phyloP scores from a whole-genome alignment of 2,113 vertebrate genomes.

The Petroica traversi region DNA sequence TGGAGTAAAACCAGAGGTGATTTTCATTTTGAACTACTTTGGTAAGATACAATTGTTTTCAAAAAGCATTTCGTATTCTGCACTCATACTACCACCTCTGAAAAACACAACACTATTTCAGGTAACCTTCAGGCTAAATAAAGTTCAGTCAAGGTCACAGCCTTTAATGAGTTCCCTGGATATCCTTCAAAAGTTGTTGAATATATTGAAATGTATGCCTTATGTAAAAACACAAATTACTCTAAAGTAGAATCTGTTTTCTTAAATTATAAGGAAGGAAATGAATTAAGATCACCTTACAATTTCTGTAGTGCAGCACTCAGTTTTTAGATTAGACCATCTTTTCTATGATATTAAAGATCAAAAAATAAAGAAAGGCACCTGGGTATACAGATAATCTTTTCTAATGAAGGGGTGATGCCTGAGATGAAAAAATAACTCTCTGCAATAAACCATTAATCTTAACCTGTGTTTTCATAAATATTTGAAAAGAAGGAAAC shows the following conservation, averaged over 20 bases:
- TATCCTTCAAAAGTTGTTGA: background rate
- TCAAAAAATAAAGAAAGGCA: background rate
- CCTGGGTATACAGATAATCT: background rate
- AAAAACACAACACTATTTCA: background rate
- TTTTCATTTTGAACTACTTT: background rate
- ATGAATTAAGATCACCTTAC: background rate
- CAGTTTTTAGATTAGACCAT: background rate
- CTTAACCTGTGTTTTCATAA: background rate
- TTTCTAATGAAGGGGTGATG: background rate
- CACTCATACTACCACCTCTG: background rate
- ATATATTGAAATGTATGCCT: background rate
- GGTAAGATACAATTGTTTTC: background rate
- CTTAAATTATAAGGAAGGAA: background rate
- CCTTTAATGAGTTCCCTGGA: constrained; percentile 18
- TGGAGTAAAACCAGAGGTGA: background rate
- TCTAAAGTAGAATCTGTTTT: background rate
- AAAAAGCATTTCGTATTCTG: background rate
- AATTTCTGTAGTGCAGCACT: background rate
- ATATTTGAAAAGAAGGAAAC: background rate
- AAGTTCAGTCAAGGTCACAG: background rate
- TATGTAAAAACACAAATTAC: background rate
- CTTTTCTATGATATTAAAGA: background rate
- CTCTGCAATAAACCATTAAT: background rate
- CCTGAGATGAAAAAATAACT: background rate
- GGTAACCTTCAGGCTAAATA: background rate